Percentiles rank a stretch among this genome's conserved stretches.
phyloP scores from a whole-genome alignment of 2,113 vertebrate species.

The Crotalus tigris region DNA sequence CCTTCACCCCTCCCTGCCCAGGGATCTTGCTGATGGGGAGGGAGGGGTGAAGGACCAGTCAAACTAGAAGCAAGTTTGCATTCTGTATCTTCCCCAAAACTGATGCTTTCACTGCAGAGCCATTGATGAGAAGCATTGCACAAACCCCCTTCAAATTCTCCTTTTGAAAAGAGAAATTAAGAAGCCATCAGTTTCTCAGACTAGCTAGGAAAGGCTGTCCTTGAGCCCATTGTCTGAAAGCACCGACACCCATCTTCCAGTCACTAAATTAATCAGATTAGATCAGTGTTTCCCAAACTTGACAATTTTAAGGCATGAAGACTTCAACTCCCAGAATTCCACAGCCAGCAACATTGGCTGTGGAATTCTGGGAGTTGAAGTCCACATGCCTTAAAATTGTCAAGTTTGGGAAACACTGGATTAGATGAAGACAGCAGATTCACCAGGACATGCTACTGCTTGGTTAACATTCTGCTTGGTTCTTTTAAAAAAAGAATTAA shows the following conservation, averaged over 20 bases:
- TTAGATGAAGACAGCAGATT: not conserved
- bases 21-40: not conserved
- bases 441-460: not conserved
- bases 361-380: too few relatives aligned
- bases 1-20: not conserved
- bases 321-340: too few relatives aligned
- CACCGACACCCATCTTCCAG: not conserved
- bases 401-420: not conserved
- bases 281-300: not conserved
- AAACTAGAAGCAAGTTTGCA: not conserved
- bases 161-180: not conserved
- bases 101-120: not conserved
- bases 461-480: not conserved
- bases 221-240: not conserved
- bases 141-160: not conserved
- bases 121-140: not conserved
- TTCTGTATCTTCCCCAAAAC: not conserved
- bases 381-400: too few relatives aligned
- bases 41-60: not conserved
- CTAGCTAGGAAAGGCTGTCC: not conserved
- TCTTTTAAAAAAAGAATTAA: not conserved
- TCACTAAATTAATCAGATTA: not conserved
- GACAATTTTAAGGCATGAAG: too few relatives aligned
- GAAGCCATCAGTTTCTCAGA: not conserved
- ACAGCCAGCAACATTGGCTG: too few relatives aligned